phyloP scores from a whole-genome alignment of 2,797 vertebrate species.

The Lagodon rhomboides region DNA sequence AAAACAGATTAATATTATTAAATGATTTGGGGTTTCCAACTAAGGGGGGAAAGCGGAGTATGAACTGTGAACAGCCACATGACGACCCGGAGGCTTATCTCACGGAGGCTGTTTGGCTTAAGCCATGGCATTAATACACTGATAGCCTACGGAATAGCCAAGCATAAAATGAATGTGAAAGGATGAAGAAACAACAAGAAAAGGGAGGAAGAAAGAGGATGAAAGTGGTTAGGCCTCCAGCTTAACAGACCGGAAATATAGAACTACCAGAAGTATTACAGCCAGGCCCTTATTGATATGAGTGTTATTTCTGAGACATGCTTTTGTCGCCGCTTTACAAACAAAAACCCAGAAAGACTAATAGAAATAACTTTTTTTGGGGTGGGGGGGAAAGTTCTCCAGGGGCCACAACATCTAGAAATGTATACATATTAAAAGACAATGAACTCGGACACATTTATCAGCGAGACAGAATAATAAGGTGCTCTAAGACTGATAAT shows the following conservation, averaged over 20 bases:
- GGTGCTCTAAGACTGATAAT: slow-evolving; percentile 61
- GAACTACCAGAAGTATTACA: slow-evolving; percentile 85
- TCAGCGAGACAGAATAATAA: slow-evolving; percentile 65
- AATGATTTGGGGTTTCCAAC: slow-evolving; percentile 78
- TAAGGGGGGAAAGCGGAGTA: slow-evolving; percentile 80
- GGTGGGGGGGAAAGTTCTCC: slow-evolving; percentile 54
- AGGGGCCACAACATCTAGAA: slow-evolving; percentile 31
- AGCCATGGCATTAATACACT: slow-evolving; percentile 90
- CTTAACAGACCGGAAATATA: slow-evolving; percentile 87
- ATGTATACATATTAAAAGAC: slow-evolving; percentile 36
- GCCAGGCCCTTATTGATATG: slow-evolving; percentile 79
- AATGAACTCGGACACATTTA: slow-evolving; percentile 55
- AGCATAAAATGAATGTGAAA: slow-evolving; percentile 92
- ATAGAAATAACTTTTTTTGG: slow-evolving; percentile 77
- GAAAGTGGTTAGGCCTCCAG: slow-evolving; percentile 87
- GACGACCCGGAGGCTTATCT: slow-evolving; percentile 88
- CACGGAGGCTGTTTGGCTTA: slow-evolving; percentile 89
- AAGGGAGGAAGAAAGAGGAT: slow-evolving; percentile 84
- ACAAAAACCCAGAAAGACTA: slow-evolving; percentile 67
- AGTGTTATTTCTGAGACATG: slow-evolving; percentile 74
- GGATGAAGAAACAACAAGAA: slow-evolving; percentile 91
- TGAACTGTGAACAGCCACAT: slow-evolving; percentile 86
- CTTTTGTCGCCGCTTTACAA: slow-evolving; percentile 74
- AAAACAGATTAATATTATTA: slow-evolving; percentile 80
- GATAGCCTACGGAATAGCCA: slow-evolving; percentile 91